Conservation (phyloP, 2,888 invertebrate genomes). For the Morinoia aosen region DNA sequence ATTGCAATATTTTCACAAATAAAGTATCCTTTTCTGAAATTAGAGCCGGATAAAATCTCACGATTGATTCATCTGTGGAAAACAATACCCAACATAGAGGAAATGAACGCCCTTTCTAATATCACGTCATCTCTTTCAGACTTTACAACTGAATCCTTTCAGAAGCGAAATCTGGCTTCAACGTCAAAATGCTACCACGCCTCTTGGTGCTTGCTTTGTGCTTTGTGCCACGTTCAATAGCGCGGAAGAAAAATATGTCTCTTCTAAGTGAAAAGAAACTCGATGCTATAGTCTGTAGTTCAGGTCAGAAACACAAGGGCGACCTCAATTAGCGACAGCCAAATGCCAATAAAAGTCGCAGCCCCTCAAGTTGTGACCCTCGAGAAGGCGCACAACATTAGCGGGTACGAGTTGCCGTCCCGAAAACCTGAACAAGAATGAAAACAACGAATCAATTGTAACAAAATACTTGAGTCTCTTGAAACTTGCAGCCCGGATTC, state of each 20-base stretch:
- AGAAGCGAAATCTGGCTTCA: neutral
- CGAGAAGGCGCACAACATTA: neutral
- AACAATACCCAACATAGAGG: neutral
- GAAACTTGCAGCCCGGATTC: neutral
- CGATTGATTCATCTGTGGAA: neutral
- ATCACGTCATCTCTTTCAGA: neutral
- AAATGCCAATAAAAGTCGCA: conserved; percentile 51
- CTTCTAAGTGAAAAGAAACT: conserved; percentile 27
- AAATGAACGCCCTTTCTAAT: neutral
- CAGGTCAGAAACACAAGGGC: conserved; percentile 38
- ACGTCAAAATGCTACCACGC: neutral
- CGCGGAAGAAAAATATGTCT: conserved; percentile 41
- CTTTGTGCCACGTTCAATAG: conserved; percentile 27
- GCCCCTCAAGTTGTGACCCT: conserved; percentile 18
- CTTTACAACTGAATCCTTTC: neutral
- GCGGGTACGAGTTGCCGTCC: neutral
- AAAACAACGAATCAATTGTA: neutral
- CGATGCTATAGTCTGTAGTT: conserved; percentile 38
- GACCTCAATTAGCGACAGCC: conserved; percentile 48
- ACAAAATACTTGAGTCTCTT: neutral
- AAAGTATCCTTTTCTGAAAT: neutral
- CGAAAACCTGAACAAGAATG: neutral
- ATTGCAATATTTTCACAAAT: neutral
- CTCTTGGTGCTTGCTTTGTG: neutral
- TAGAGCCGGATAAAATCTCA: neutral